phyloP scores from a whole-genome alignment of 1,140 invertebrate genomes.

The Gryllus bimaculatus region DNA sequence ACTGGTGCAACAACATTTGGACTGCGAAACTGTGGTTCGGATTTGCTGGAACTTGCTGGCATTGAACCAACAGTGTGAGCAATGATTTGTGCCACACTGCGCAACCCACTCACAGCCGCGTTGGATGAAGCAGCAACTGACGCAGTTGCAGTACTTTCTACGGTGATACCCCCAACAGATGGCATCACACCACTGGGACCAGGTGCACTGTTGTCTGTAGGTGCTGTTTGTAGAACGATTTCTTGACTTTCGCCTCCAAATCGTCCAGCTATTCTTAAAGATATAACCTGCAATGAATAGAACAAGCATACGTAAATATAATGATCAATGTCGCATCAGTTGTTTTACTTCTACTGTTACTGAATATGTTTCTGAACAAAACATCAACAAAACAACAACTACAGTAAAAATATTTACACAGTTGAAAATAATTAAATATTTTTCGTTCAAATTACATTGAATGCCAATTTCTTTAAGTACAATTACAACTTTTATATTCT shows the following conservation, averaged over 20 bases:
- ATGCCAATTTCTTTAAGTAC: too few relatives aligned
- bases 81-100: conserved; percentile 26
- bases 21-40: conserved; percentile 55
- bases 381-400: too few relatives aligned
- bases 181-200: background rate
- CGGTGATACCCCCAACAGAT: background rate
- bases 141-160: background rate
- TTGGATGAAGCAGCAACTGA: background rate
- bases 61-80: conserved; percentile 23
- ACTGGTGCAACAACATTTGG: conserved; percentile 71
- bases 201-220: conserved; percentile 24
- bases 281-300: conserved; percentile 51
- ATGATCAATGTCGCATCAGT: too few relatives aligned
- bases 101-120: background rate
- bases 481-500: too few relatives aligned
- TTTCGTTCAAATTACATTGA: too few relatives aligned
- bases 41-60: conserved; percentile 28
- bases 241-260: conserved; percentile 64
- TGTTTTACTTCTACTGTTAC: too few relatives aligned
- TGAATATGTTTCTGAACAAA: too few relatives aligned
- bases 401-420: too few relatives aligned
- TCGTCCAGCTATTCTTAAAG: conserved; percentile 69
- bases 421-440: too few relatives aligned
- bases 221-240: conserved; percentile 56
- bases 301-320: background rate